Evolutionary conservation across 2,113 vertebrate genomes (phyloP), one percentile per base, ranked within the genome.

Genomic region (Ameiurus melas): DNA sequence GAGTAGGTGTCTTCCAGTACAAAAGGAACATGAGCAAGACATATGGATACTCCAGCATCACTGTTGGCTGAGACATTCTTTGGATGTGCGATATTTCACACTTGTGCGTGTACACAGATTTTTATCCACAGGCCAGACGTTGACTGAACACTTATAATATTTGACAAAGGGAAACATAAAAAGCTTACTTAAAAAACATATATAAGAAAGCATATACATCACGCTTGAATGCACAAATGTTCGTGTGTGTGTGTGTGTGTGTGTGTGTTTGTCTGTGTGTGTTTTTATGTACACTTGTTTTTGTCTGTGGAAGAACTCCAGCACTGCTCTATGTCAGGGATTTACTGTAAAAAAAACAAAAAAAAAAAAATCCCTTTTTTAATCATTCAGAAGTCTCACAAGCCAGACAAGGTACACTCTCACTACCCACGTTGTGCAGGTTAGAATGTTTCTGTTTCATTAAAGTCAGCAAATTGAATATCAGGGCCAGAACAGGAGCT

Each of bases 391-490:
- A 70, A 73, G 43, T 85, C 75, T 87, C 83, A 85, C 39, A 73
- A 86, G 57, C 87, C 77, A 85, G 83, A 83, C 27, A 87, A 90
- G 75, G 92, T 90, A 92, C 90, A 81, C 89, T 90, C 89, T 91
- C 86, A 85, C 80, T 86, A 86, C 75, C 78, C 70, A 90, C 85
- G 87, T 83, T 39, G 75, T 71, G 90, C 85, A 84, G 92, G 92
- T 92, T 88, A 88, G 90, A 90, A 93, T 92, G 91, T 87, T 94
- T 91, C 92, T 91, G 92, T 94, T 94, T 95, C 94, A 94, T 94
- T 93, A 92, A 94, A 94, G 91, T 94, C 92, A 93, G 91, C 92
- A 95, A 94, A 94, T 96, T 94, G 93, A 90, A 95, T 94, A 94
- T 94, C 89, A 90, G 86, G 88, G 90, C 93, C 88, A 92, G 91